phyloP scores from a whole-genome alignment of 2,888 invertebrate species.

The Sepiola atlantica region DNA sequence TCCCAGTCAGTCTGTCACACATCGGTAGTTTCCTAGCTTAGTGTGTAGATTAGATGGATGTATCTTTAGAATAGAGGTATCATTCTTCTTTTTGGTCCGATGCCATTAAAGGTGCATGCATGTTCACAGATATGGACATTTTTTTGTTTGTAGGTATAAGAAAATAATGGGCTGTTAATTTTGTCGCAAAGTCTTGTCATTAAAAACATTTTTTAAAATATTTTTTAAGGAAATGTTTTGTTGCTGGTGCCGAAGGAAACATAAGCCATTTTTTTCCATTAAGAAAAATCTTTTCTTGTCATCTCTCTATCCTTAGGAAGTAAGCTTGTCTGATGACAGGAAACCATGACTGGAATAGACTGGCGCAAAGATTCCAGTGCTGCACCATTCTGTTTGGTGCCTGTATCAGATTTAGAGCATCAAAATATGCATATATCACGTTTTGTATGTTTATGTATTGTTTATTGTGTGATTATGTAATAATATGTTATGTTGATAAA shows the following conservation, averaged over 20 bases:
- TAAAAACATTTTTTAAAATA: not conserved
- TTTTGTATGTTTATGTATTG: not conserved
- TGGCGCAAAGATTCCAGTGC: not conserved
- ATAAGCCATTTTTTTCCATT: not conserved
- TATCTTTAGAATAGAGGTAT: too few species aligned
- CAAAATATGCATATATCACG: not conserved
- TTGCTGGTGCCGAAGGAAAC: not conserved
- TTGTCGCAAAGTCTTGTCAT: not conserved
- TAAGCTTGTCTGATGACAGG: not conserved
- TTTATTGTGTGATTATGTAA: not conserved
- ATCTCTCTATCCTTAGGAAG: not conserved
- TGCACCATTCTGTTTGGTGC: not conserved
- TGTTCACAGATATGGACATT: too few species aligned
- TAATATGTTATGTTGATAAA: not conserved
- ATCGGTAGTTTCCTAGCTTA: too few species aligned
- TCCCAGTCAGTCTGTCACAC: too few species aligned
- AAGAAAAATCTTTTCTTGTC: constrained; percentile 32
- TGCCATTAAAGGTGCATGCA: too few species aligned
- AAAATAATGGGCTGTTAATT: too few species aligned
- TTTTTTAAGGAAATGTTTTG: not conserved
- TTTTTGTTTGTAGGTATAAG: too few species aligned
- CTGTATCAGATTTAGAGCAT: not conserved
- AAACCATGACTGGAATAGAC: constrained; percentile 8
- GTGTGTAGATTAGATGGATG: too few species aligned
- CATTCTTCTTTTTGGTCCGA: too few species aligned